phyloP scores from a whole-genome alignment of 2,888 invertebrate genomes.

The Sepiola atlantica region DNA sequence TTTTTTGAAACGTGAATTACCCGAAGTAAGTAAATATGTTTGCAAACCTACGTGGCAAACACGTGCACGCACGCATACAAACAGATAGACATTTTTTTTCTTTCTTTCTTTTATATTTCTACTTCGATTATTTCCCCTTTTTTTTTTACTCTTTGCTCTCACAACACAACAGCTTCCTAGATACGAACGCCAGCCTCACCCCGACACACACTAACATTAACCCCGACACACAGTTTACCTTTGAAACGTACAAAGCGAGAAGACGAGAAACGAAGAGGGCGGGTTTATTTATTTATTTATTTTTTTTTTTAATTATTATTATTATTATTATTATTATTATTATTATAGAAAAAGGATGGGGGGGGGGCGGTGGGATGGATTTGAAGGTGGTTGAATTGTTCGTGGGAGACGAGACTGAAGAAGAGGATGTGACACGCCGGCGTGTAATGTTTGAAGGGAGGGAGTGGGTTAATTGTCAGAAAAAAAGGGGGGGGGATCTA shows the following conservation, averaged over 20 bases:
- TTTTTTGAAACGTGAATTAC: not conserved
- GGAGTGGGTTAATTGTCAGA: not conserved
- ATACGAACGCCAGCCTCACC: not conserved
- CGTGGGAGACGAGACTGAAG: not conserved
- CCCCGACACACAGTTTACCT: not conserved
- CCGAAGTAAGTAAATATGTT: not conserved
- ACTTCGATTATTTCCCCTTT: too few species aligned
- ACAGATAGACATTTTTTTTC: not conserved
- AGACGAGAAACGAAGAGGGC: not conserved
- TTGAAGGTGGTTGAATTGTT: not conserved
- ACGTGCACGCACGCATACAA: not conserved
- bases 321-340: too few species aligned
- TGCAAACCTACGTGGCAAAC: not conserved
- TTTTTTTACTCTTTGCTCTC: too few species aligned
- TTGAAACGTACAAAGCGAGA: not conserved
- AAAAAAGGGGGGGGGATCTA: too few species aligned
- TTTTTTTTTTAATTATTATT: too few species aligned
- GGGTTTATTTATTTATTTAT: too few species aligned
- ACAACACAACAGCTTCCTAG: not conserved
- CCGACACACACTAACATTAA: too few species aligned
- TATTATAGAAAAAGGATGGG: not conserved
- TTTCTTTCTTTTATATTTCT: too few species aligned
- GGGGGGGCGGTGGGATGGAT: not conserved
- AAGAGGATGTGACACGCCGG: not conserved
- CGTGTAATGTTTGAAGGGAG: not conserved